These are phyloP conservation scores for Automeris io DNA, from an alignment of 2,888 invertebrate species.

Conservation along the genomic window DNA sequence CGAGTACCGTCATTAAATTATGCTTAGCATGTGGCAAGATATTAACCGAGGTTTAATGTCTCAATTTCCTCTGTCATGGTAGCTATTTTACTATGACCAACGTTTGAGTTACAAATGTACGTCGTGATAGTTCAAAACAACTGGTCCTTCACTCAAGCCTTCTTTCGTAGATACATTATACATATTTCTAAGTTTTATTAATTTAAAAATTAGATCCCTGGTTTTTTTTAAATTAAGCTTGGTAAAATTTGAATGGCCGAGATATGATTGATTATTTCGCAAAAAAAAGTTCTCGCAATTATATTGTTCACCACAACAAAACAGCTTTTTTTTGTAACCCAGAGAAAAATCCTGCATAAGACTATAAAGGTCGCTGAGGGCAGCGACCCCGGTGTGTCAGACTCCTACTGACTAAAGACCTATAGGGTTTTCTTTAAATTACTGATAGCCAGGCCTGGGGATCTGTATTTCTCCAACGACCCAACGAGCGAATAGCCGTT, in stretches of 20 bases:
- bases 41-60: slow-evolving; percentile 35
- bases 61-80: slow-evolving; percentile 44
- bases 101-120: too few relatives aligned
- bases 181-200: neutral
- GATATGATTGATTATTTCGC: neutral
- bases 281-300: neutral
- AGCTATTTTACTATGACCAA: too few relatives aligned
- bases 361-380: too few relatives aligned
- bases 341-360: too few relatives aligned
- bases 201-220: slow-evolving; percentile 1
- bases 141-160: neutral
- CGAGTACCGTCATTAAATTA: slow-evolving; percentile 29
- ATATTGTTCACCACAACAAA: too few relatives aligned
- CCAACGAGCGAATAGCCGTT: too few relatives aligned
- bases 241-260: neutral
- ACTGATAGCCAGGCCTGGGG: too few relatives aligned
- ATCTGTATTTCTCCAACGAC: too few relatives aligned
- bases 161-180: neutral
- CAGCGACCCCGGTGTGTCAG: too few relatives aligned
- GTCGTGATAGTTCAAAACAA: slow-evolving; percentile 4
- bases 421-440: too few relatives aligned
- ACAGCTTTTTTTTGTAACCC: too few relatives aligned
- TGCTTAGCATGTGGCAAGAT: slow-evolving; percentile 43
- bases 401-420: too few relatives aligned
- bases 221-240: neutral